Base-by-base conservation (phyloP, 64 coral and sea anemone species). In the Montipora sp. region DNA sequence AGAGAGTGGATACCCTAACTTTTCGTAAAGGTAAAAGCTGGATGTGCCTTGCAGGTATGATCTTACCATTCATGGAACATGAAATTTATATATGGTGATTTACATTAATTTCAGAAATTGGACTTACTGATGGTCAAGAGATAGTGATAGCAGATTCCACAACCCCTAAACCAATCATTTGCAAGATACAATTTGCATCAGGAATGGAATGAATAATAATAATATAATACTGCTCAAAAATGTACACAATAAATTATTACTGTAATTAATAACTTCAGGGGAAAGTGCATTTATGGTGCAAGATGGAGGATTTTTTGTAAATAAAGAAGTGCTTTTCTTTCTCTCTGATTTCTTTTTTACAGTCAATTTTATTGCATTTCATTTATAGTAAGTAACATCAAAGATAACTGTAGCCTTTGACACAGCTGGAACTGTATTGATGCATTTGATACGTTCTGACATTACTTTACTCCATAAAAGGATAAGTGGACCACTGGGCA, bases 61-160 rank as follows among this genome's bases (percentile, higher is more conserved):
- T 36, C 36, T 36, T 36, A 36, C 36, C 36, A 36, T 36, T 36
- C 36, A 36, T 36, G 36, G 36, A 36, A 36, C 36, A 36, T 36
- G 36, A 36, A 36, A 73, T 48, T 51, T 80, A 22, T 88, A 18
- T 18, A 57, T 57, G 53, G 11, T 8, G 53, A 57, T 8, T 11
- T 57, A 57, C 53, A 8, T 11, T 8, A 57, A 44, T 83, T 80
- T 59, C 75, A 99, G 98, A 99, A 51, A 95, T 99, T 71, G 94
- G 89, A 19, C 65, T 99, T 4, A 63, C 73, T 15, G 86, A 96
- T 87, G 97, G 97, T 14, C 97, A 98, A 63, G 94, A 98, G 55
- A 91, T 98, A 45, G 87, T 95, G 23, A 89, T 98, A 14, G 97
- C 97, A 10, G 97, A 98, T 90, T 22, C 84, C 47, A 98, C 97